These are phyloP conservation scores for Brachionus manjavacas DNA, from an alignment of 1,140 invertebrate genomes.

Conservation along the genomic window DNA sequence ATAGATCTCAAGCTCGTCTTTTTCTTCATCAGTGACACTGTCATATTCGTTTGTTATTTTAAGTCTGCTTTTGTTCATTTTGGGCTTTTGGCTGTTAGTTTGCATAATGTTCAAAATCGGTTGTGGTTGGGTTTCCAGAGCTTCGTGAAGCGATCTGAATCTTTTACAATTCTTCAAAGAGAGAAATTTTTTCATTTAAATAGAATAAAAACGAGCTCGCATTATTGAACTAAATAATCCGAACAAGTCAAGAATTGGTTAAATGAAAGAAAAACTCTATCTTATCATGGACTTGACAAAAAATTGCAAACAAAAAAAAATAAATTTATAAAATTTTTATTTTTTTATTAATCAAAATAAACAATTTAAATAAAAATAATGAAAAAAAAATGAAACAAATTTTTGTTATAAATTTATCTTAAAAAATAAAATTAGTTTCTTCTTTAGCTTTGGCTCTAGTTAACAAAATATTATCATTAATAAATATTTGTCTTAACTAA, in stretches of 20 bases:
- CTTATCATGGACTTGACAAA: neutral
- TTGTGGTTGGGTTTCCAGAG: conserved; percentile 6
- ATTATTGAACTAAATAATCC: neutral
- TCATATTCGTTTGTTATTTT: neutral
- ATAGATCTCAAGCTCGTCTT: neutral
- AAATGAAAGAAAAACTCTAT: neutral
- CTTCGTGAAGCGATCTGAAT: conserved; percentile 11
- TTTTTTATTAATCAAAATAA: neutral
- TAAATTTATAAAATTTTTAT: conserved; percentile 7
- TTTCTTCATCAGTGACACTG: neutral
- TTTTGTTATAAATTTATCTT: conserved; percentile 12
- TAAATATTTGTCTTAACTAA: neutral
- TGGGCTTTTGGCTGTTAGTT: neutral
- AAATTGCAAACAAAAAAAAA: neutral
- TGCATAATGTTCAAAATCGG: neutral
- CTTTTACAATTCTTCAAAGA: conserved; percentile 34
- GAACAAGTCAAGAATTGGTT: neutral
- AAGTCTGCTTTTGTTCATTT: neutral
- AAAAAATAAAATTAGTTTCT: neutral
- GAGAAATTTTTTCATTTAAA: conserved; percentile 4
- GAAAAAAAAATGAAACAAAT: neutral
- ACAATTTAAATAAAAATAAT: neutral
- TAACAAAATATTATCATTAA: neutral
- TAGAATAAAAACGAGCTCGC: neutral
- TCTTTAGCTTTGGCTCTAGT: neutral